These are phyloP conservation scores for Aptenodytes forsteri DNA, from an alignment of 2,113 vertebrate species.

Conservation along the genomic window DNA sequence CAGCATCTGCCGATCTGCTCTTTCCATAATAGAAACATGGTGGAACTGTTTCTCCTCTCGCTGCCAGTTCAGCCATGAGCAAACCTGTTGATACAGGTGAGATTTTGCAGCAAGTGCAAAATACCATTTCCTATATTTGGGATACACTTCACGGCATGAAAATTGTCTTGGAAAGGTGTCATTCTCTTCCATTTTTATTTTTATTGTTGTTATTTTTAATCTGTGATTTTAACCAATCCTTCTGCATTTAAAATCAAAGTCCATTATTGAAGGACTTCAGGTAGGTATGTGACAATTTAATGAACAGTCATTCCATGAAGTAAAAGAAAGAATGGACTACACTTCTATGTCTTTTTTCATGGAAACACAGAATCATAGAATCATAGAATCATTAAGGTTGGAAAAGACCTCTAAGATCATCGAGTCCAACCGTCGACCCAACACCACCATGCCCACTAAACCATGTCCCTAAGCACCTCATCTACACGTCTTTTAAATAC, in stretches of 20 bases:
- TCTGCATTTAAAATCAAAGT: not conserved
- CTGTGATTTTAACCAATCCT: not conserved
- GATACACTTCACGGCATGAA: fast-evolving
- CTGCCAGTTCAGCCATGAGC: not conserved
- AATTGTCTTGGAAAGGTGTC: not conserved
- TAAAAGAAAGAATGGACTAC: not conserved
- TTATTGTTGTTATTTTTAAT: not conserved
- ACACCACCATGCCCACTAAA: too few species aligned
- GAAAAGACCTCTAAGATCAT: too few species aligned
- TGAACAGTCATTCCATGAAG: not conserved
- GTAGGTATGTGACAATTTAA: not conserved
- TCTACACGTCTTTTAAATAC: too few species aligned
- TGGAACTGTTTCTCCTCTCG: not conserved
- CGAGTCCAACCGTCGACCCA: too few species aligned
- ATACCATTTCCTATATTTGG: not conserved
- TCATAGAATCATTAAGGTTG: too few species aligned
- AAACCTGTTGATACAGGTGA: not conserved
- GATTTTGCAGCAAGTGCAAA: not conserved
- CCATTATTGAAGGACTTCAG: not conserved
- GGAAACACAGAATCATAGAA: too few species aligned
- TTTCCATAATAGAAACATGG: fast-evolving
- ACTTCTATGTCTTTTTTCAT: not conserved
- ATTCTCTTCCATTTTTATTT: not conserved
- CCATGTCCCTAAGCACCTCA: too few species aligned
- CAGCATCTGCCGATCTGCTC: not conserved